Evolutionary conservation across 2,888 invertebrate species (phyloP), one percentile per base, ranked within the genome.

Genomic region (Lasioglossum pauxillum): DNA sequence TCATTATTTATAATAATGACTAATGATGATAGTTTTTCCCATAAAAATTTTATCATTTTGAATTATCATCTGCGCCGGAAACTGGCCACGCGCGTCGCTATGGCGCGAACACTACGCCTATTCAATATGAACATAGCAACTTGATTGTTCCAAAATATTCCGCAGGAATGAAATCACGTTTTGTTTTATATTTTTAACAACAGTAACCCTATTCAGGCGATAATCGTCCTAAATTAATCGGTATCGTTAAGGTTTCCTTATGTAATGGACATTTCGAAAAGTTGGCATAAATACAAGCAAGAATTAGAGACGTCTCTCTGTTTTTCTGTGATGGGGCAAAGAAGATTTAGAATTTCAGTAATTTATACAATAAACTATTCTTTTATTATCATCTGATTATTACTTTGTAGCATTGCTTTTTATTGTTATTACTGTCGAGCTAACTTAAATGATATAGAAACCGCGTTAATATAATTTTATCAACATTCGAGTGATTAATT

Each of bases 341-440:
- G 88, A 77, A 88, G 80, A 80, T 74, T 88, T 67, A 80, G 86
- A 74, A 89, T 89, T 74, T 87, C 86, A 86, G 91, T 90, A 90
- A 90, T 84, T 88, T 82, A 80, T 78, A 41, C 44, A 31, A 73
- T 44, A 71, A 69, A 14, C 64, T 49, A 53, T 75, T 38, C 16
- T 57, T 60, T 44, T 46, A 69, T 80, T 67, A 2, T 38, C 7
- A 10, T 31, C 12, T 31, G 23, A 23, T n/a, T 35, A 38, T 46
- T 67, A 38, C 69, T 79, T 60, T 49, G 16, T n/a, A 31, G 19
- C 19, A 44, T 38, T 53, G 46, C 12, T 75, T 84, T 72, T 35
- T 44, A 44, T 44, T 31, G 16, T 46, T 38, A 44, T 74, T 49
- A 12, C 27, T n/a, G 8, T 53, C 1, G 16, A 69, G 41, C 35